A percentile compares a stretch with the other conserved stretches of the same genome.
phyloP scores from a whole-genome alignment of 2,888 invertebrate genomes.

The Cerastoderma edule region DNA sequence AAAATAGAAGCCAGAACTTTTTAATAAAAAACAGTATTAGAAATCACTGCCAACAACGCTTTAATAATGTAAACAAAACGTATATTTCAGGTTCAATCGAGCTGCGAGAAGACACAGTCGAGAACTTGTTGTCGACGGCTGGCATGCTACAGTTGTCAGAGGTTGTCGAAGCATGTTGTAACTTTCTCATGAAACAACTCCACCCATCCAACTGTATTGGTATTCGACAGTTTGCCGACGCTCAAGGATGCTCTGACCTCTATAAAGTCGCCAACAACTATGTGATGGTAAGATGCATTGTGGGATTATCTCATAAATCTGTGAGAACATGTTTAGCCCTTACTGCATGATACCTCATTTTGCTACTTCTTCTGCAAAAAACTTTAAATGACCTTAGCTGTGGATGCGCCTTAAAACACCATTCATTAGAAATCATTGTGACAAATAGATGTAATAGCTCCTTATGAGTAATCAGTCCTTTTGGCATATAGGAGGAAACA shows the following conservation, averaged over 20 bases:
- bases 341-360: too few relatives aligned
- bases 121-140: constrained; percentile 93
- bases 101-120: constrained; percentile 95
- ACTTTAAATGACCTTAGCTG: too few relatives aligned
- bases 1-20: too few relatives aligned
- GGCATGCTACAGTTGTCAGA: constrained; percentile 92
- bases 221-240: constrained; percentile 95
- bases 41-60: too few relatives aligned
- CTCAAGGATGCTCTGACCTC: constrained; percentile 92
- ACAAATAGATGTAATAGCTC: not conserved
- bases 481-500: too few relatives aligned
- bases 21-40: too few relatives aligned
- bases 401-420: too few relatives aligned
- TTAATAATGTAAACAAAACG: too few relatives aligned
- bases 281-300: constrained; percentile 88
- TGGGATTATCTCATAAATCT: too few relatives aligned
- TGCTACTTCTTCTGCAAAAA: too few relatives aligned
- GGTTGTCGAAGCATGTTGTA: constrained; percentile 95
- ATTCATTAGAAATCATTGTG: constrained; percentile 8
- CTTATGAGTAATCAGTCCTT: not conserved
- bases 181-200: constrained; percentile 94
- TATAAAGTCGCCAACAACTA: constrained; percentile 92
- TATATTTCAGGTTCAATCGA: constrained; percentile 88
- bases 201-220: constrained; percentile 98
- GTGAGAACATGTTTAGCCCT: too few relatives aligned